These are phyloP conservation scores for Schizotus pectinicornis DNA, from an alignment of 2,888 invertebrate genomes.

Conservation along the genomic window DNA sequence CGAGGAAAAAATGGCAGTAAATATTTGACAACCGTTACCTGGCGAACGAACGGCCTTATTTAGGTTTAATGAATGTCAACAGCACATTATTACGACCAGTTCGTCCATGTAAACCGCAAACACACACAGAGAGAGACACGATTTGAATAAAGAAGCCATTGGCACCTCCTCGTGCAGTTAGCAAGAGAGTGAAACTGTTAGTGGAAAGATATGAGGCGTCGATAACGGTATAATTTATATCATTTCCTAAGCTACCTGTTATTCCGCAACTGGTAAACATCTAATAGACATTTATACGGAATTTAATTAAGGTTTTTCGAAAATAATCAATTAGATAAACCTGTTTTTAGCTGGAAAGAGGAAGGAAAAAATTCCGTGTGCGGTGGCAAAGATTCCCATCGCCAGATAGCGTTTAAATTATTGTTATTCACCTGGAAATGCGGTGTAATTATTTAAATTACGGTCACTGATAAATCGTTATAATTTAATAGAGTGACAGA, in stretches of 20 bases:
- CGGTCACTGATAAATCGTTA: conserved; percentile 33
- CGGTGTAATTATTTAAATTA: conserved; percentile 37
- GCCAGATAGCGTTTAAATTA: conserved; percentile 34
- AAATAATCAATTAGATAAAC: conserved; percentile 44
- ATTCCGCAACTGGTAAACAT: conserved; percentile 39
- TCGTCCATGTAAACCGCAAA: conserved; percentile 3
- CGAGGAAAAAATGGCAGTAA: too few relatives aligned
- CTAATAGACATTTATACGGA: conserved; percentile 37
- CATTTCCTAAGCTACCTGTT: conserved; percentile 42
- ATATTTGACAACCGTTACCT: too few relatives aligned
- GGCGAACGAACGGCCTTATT: too few relatives aligned
- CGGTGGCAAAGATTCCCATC: conserved; percentile 27
- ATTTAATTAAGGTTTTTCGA: conserved; percentile 42
- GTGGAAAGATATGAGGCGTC: conserved; percentile 27
- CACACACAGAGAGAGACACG: not conserved
- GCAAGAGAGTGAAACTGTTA: conserved; percentile 15
- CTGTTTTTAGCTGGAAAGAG: conserved; percentile 30
- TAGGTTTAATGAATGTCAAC: conserved; percentile 9
- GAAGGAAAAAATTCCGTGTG: conserved; percentile 16
- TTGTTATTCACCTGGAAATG: conserved; percentile 32
- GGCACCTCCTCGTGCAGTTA: conserved; percentile 23
- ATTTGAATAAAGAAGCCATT: conserved; percentile 30
- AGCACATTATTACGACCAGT: conserved; percentile 9
- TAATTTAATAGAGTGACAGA: conserved; percentile 31
- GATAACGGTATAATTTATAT: conserved; percentile 38